These are phyloP conservation scores for Polypterus senegalus DNA, from an alignment of 2,113 vertebrate species.

Conservation along the genomic window DNA sequence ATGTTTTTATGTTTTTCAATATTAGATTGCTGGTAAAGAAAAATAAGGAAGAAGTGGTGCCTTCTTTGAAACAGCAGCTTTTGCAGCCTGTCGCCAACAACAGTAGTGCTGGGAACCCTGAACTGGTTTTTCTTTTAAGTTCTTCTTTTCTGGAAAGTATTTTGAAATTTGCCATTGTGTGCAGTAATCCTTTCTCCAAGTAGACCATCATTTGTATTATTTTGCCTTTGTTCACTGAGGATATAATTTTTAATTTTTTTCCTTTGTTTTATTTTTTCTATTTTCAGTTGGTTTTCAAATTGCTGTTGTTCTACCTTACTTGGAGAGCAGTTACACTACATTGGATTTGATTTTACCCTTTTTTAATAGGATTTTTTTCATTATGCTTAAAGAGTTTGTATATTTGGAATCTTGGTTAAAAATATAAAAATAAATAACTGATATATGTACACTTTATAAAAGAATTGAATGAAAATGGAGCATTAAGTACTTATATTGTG, in stretches of 20 bases:
- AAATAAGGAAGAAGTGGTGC: not conserved
- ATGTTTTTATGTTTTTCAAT: not conserved
- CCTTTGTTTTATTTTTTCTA: not conserved
- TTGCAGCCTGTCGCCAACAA: not conserved
- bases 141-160: not conserved
- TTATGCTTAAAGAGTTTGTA: too few species aligned
- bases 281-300: not conserved
- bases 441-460: not conserved
- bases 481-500: not conserved
- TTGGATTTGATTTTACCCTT: too few species aligned
- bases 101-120: too few species aligned
- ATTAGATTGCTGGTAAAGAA: not conserved
- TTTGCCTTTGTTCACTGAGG: not conserved
- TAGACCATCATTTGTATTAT: constrained; percentile 28
- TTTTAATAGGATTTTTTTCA: too few species aligned
- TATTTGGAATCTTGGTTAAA: too few species aligned
- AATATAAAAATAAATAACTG: too few species aligned
- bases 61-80: not conserved
- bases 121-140: too few species aligned
- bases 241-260: not conserved
- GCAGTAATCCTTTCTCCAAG: constrained; percentile 27
- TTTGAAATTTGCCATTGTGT: constrained; percentile 32
- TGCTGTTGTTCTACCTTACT: not conserved
- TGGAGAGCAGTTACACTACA: too few species aligned
- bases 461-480: not conserved